Evolutionary conservation across 2,888 invertebrate species (phyloP).

Genomic region (Ametastegia equiseti): DNA sequence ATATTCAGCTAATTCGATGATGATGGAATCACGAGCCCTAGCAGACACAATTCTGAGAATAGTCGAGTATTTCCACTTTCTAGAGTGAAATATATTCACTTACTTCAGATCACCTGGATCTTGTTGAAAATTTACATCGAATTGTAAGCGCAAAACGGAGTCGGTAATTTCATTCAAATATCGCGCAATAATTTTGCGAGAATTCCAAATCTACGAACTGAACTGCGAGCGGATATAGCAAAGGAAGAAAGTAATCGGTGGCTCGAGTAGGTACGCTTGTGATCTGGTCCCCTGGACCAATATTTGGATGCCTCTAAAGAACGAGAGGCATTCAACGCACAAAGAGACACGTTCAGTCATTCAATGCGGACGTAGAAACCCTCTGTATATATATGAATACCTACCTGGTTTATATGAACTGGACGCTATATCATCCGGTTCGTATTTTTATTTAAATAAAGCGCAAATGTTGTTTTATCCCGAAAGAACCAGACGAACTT

Average conservation of each 20-base stretch:
- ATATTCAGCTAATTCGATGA: too few species aligned
- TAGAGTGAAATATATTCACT: too few species aligned
- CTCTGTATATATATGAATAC: constrained; percentile 3
- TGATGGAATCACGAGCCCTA: too few species aligned
- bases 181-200: background rate
- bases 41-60: too few species aligned
- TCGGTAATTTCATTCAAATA: background rate
- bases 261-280: background rate
- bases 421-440: background rate
- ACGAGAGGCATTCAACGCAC: constrained; percentile 3
- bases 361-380: background rate
- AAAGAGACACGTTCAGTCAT: constrained; percentile 8
- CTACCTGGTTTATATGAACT: background rate
- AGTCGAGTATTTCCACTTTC: too few species aligned
- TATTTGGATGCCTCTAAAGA: background rate
- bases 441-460: constrained; percentile 34
- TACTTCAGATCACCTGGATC: background rate
- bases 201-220: background rate
- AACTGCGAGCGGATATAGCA: background rate
- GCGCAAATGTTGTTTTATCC: background rate
- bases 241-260: background rate
- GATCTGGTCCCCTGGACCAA: constrained; percentile 21
- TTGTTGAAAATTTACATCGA: background rate
- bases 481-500: background rate
- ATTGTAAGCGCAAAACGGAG: background rate